Evolutionary conservation across 2,113 vertebrate species (phyloP), one percentile per base, ranked within the genome.

Genomic region (Procavia capensis): DNA sequence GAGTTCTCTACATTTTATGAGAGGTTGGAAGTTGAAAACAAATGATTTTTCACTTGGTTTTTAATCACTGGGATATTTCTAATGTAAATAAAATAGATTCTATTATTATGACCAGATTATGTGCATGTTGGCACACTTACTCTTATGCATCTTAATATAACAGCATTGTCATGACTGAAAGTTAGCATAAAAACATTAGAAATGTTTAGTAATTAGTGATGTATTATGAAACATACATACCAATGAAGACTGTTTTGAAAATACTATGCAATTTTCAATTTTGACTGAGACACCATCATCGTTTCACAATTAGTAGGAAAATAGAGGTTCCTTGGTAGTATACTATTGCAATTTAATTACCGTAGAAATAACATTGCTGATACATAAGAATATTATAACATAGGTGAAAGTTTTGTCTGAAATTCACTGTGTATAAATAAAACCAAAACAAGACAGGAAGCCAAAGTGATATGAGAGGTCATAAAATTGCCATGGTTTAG

Each of bases 391-490:
- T 68, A 76, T 29, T 47, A 1, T 39, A 89, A 43, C 2, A 34
- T 50, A 3, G 61, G 9, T 84, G 41, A 93, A 4, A 82, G 36
- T 85, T 86, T 31, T 81, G 13, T 24, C 20, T 88, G 47, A 84
- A 92, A 89, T 90, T 76, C 17, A 92, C 31, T 19, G 2, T 80
- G 50, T 95, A 78, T 86, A 45, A 2, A 66, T 93, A 57, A 93
- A 95, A 94, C 36, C 17, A 82, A 95, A 90, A 57, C 4, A 57
- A 89, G 94, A 83, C 5, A 50, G 93, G 83, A 81, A 47, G 16
- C 4, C n/a, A 76, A 95, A 94, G n/a, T 10, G 36, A 3, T 50
- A 39, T 31, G 27, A 92, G 4, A 91, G 16, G 3, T 14, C 89
- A 7, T 78, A 88, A 96, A 90, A 47, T 22, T 83, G 74, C n/a